Evolutionary conservation across 2,113 vertebrate genomes (phyloP), one percentile per base, ranked within the genome.

Genomic region (Cromileptes altivelis): DNA sequence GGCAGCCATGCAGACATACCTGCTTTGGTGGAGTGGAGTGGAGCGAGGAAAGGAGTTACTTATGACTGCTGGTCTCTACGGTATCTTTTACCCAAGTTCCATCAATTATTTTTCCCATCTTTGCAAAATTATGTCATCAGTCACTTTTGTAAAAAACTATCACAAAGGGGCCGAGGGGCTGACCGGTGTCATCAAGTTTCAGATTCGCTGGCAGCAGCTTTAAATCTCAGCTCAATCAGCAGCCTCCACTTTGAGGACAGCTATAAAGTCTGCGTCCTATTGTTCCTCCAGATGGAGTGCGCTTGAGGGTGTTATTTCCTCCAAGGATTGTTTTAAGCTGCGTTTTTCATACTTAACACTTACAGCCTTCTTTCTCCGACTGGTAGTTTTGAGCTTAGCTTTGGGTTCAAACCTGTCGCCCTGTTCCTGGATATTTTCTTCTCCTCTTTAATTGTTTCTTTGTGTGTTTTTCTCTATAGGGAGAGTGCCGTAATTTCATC

Each of bases 401-500:
- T 71, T 33, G 42, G 9, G 14, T 67, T 65, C 40, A 80, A 47
- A 73, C 6, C 19, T 0, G 9, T 75, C 37, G 45, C 52, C 19
- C 45, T 19, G 21, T 15, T 37, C 52, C 50, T 78, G 78, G 18
- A 76, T 40, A 79, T 78, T 74, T 62, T 69, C 69, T n/a, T 37
- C 42, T 47, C 40, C n/a, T 17, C 58, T 78, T 77, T 85, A 75
- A 67, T 78, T 15, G 27, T 58, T 75, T 58, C 11, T 40, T 75
- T 52, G 45, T 75, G 64, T 70, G 57, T 49, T 58, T 68, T 76
- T 78, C 69, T 75, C 23, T 30, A 0, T 93, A 99, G 98, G 97
- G 96, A 80, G 98, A 99, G 92, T 99, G 98, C 77, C 96, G 97
- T 47, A 99, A 99, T 92, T 99, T 98, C 82, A 88, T 99, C 87